Base-by-base conservation (phyloP, 2,797 vertebrate species). In the Remorina albescens region DNA sequence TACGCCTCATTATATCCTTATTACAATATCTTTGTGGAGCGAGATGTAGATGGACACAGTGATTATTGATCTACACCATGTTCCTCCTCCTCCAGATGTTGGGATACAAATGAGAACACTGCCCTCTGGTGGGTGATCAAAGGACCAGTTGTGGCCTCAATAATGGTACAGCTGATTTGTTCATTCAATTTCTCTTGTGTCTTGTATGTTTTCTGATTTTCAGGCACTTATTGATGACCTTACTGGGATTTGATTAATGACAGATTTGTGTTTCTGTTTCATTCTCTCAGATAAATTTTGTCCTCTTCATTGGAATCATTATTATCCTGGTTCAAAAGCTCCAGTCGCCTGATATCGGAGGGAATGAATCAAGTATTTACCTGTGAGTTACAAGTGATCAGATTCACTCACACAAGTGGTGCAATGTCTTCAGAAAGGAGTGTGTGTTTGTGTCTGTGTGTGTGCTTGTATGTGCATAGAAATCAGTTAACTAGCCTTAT, bases 41-140 rank as follows among this genome's bases (percentile, higher is more conserved):
- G 18, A 70, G 63, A 55, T 55, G 16, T 65, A n/a, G n/a, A 18
- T 41, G 39, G 13, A 28, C 28, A 49, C 34, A 64, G 47, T 30
- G 37, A 61, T 51, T 50, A 0, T 16, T 74, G 21, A 82, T 66
- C 60, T 2, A 3, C n/a, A 6, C 21, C 32, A 34, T 34, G 5
- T 21, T 37, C 42, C 18, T 63, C 42, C 12, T 63, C 76, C 67
- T 83, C 34, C 84, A 99, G 98, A 77, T 99, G 98, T 91, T 99
- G 98, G 98, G 98, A 99, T 79, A 98, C 96, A 79, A 99, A 99
- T 84, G 96, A 97, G 83, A 95, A 96, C 91, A 98, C 97, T 50
- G 97, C 97, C 92, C 94, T 99, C 94, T 99, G 98, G 98, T 99
- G 98, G 98, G 97, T 99, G 76, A 99, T 99, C 86, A 99, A 99